Percentiles rank a stretch among this genome's conserved stretches.
Evolutionary conservation across 2,797 vertebrate species (phyloP).

Genomic region (Melopsittacus undulatus): DNA sequence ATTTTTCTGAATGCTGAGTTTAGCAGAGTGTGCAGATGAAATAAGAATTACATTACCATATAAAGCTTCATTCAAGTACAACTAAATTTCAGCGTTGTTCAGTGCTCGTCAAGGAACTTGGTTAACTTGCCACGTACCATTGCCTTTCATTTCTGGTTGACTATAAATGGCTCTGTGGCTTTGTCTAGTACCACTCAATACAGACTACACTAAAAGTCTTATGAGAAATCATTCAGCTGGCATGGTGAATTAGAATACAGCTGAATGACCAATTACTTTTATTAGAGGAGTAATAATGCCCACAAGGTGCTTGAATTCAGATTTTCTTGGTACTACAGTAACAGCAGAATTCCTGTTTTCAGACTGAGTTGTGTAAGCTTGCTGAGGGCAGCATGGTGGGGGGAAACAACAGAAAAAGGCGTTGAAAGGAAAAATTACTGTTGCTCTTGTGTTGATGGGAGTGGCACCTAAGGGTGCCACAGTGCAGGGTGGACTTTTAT

Average conservation of each 20-base stretch:
- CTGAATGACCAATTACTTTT: background rate
- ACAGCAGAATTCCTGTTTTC: background rate
- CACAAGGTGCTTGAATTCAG: background rate
- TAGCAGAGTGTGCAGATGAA: background rate
- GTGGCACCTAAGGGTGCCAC: background rate
- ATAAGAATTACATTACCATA: background rate
- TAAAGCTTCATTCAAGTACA: background rate
- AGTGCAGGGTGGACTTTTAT: background rate
- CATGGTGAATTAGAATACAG: background rate
- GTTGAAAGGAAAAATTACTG: background rate
- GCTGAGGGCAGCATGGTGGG: background rate
- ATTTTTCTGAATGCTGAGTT: background rate
- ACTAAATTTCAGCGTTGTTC: background rate
- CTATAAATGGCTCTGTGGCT: background rate
- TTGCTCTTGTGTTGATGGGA: background rate
- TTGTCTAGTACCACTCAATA: background rate
- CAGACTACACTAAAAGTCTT: background rate
- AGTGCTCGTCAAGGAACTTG: background rate
- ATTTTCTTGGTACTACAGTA: background rate
- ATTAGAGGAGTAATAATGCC: background rate
- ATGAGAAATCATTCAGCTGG: background rate
- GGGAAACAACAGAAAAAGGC: background rate
- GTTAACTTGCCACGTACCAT: background rate
- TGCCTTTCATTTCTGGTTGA: background rate
- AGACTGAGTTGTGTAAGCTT: background rate